These are phyloP conservation scores for Furcifer pardalis DNA, from an alignment of 2,797 vertebrate species.

Conservation along the genomic window DNA sequence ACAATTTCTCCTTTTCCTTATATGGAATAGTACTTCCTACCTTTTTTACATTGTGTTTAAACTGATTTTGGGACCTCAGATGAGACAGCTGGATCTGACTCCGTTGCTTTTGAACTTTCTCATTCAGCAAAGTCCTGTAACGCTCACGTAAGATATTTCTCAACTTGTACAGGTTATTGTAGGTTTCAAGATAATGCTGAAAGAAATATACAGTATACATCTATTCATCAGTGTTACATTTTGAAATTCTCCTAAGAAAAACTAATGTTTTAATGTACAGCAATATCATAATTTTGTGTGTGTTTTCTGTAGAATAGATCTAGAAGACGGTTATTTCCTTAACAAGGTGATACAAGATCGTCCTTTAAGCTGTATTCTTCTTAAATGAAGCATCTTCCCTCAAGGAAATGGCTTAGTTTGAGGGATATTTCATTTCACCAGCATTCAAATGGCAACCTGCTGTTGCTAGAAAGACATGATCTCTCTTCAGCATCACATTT, in stretches of 20 bases:
- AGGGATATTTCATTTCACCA: neutral
- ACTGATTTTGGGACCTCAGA: neutral
- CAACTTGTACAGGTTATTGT: neutral
- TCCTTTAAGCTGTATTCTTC: neutral
- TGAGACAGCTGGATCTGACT: neutral
- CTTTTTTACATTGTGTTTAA: conserved; percentile 20
- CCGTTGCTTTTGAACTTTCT: conserved; percentile 40
- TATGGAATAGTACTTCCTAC: neutral
- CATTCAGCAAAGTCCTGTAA: neutral
- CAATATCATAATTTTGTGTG: neutral
- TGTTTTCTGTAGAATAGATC: neutral
- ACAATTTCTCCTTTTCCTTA: neutral
- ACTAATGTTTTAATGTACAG: neutral
- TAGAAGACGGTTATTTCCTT: neutral
- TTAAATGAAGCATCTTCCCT: neutral
- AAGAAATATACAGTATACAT: neutral
- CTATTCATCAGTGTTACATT: neutral
- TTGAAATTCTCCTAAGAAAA: conserved; percentile 3
- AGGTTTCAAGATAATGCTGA: conserved; percentile 7
- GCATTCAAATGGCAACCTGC: neutral
- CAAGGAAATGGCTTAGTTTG: neutral
- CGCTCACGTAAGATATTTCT: neutral
- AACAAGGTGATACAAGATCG: neutral
- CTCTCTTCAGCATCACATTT: too few relatives aligned
- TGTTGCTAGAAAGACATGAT: neutral